Base-by-base conservation (phyloP, 2,888 invertebrate genomes). In the Linnaemya tessellans region DNA sequence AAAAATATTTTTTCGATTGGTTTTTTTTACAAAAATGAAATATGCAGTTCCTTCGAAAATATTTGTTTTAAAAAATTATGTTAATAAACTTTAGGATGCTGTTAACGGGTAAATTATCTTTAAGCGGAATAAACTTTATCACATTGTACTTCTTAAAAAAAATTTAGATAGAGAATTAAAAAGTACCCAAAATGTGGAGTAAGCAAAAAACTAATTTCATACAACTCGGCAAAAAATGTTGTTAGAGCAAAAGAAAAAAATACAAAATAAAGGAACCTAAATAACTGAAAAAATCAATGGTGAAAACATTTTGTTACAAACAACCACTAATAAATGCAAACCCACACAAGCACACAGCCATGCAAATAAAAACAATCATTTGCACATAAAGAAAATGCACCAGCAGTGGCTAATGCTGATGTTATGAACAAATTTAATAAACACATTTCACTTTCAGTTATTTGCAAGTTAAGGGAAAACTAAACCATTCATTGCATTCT, bases 401-500 rank as follows among this genome's bases (percentile, higher is more conserved):
- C 65, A 30, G 65, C 60, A 62, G 30, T 71, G 56, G 30, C 30
- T 2, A 30, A 30, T 30, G 30, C 30, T 30, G 3, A 60, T 65
- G 60, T 65, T 80, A 71, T 70, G 46, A 80, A 54, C 38, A 84
- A 49, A 73, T 78, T 68, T 56, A 68, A 70, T 80, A 64, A 73
- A 13, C 62, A 49, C 81, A 82, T 82, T 85, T 85, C 75, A 85
- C 82, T 85, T 82, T 82, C 79, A 79, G 82, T 75, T 85, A 82
- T 70, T n/a, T 74, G 30, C 5, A 43, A 70, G n/a, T 38, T 41
- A 41, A 54, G 56, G 30, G 10, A 56, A 65, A 71, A 54, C 25
- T 43, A n/a, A 38, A 11, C 11, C 5, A 38, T 60, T 51, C 18
- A 49, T 15, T 15, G 9, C 38, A 38, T 67, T 74, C 56, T 60